A percentile compares a stretch with the other conserved stretches of the same genome.
These are phyloP conservation scores for Thereva nobilitata DNA, from an alignment of 2,888 invertebrate species.

Conservation along the genomic window DNA sequence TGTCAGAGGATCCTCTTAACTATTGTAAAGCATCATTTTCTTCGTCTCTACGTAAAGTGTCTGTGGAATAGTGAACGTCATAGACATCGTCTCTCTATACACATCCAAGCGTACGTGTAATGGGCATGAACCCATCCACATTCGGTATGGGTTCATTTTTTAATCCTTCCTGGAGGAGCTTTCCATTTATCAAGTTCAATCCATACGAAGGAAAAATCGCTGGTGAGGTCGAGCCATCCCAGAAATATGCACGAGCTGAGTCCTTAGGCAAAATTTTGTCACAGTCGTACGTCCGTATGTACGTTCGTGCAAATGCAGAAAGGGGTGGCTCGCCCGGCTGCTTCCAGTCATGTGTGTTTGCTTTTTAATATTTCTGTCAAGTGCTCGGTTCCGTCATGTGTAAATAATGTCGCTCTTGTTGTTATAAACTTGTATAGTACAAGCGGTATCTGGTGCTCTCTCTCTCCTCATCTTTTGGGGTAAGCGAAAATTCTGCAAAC, in stretches of 20 bases:
- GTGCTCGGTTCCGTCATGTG: conserved; percentile 46
- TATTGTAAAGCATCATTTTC: too few species aligned
- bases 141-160: too few species aligned
- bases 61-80: too few species aligned
- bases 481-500: conserved; percentile 23
- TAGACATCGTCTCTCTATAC: too few species aligned
- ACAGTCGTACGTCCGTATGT: not conserved
- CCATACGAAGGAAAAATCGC: conserved; percentile 4
- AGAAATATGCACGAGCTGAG: conserved; percentile 4
- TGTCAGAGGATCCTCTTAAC: too few species aligned
- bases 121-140: too few species aligned
- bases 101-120: too few species aligned
- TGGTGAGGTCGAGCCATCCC: not conserved
- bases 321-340: conserved; percentile 18
- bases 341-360: conserved; percentile 43
- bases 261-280: conserved; percentile 26
- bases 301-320: not conserved
- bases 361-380: conserved; percentile 46
- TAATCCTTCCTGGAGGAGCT: conserved; percentile 9
- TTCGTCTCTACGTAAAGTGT: too few species aligned
- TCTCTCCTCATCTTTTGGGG: conserved; percentile 8
- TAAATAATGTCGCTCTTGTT: conserved; percentile 45
- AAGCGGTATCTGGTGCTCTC: not conserved
- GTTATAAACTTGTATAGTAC: conserved; percentile 33
- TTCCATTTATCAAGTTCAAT: conserved; percentile 33